A percentile compares a stretch with the other conserved stretches of the same genome.
phyloP scores from a whole-genome alignment of 1,140 invertebrate species.

The Pseudomyrmex dendroicus region DNA sequence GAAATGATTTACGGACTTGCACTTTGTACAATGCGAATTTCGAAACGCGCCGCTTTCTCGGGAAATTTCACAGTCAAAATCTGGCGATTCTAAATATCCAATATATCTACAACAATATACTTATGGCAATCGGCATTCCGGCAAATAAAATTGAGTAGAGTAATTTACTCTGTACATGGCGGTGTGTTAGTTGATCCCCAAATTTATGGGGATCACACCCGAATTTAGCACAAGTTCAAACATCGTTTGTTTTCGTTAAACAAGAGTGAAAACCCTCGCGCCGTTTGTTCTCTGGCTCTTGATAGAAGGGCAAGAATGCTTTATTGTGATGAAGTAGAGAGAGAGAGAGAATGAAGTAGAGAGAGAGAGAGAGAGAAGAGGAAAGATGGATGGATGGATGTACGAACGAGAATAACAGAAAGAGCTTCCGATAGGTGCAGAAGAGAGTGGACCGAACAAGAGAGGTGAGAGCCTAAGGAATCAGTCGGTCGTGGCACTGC shows the following conservation, averaged over 20 bases:
- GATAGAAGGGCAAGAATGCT: neutral
- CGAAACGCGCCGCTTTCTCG: neutral
- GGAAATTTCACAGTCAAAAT: neutral
- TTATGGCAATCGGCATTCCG: too few relatives aligned
- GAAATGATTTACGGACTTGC: conserved; percentile 46
- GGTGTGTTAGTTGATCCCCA: too few relatives aligned
- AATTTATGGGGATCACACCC: too few relatives aligned
- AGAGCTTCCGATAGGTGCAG: conserved; percentile 38
- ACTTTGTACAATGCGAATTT: conserved; percentile 3
- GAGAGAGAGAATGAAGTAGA: neutral
- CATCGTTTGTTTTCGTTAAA: conserved; percentile 6
- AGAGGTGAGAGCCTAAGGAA: conserved; percentile 38
- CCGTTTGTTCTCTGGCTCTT: neutral
- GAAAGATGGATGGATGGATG: neutral
- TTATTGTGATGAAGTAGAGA: conserved; percentile 4
- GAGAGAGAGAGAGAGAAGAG: neutral
- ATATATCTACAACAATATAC: too few relatives aligned
- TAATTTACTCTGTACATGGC: too few relatives aligned
- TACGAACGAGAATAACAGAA: conserved; percentile 53
- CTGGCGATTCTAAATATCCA: too few relatives aligned
- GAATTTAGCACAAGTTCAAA: too few relatives aligned
- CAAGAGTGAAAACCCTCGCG: neutral
- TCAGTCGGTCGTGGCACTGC: too few relatives aligned
- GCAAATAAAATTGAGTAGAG: too few relatives aligned
- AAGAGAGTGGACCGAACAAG: conserved; percentile 36